Base-by-base conservation (phyloP, 2,797 vertebrate species). In the Tokudaia muenninki region DNA sequence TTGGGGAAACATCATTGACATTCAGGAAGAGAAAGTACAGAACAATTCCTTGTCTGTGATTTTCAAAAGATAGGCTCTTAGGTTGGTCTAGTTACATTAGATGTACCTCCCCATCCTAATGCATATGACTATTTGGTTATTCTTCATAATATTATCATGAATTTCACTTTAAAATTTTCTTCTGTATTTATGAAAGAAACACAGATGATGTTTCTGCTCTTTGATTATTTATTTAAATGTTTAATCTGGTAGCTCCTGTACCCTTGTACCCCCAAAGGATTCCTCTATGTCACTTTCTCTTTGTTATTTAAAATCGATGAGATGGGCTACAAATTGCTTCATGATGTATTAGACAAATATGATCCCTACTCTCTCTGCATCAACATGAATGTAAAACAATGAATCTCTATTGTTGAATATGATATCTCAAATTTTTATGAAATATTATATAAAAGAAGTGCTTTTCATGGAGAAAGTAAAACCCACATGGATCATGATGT, bases 281-380 rank as follows among this genome's bases (percentile, higher is more conserved):
- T 99, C 0, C 98, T 99, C 81, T 96, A 96, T 75, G 99, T 98
- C 14, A 97, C 87, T 80, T 98, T 99, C 12, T 94, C 99, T 61
- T 97, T 99, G 90, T 99, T 98, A 0, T 99, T 99, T 98, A 99
- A 99, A 98, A 98, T 99, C 96, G 87, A 99, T 92, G 99, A 99
- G 93, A 99, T 99, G 99, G 98, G 98, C 97, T 99, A 99, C 93
- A 99, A 99, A 99, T 94, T 99, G 99, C 67, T 99, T 99, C 93
- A 97, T 99, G 98, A 81, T 99, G 90, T 99, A 99, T 94, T 99
- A 97, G 94, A 99, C 99, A 47, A 97, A 96, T 34, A 97, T 99
- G 95, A 99, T 99, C 70, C 81, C 95, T 91, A 98, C 98, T 79
- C 87, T 99, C 98, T 70, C 63, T 70, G 31, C 41, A 67, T 65